Evolutionary conservation across 2,113 vertebrate species (phyloP), one percentile per base, ranked within the genome.

Genomic region (Petaurus breviceps): DNA sequence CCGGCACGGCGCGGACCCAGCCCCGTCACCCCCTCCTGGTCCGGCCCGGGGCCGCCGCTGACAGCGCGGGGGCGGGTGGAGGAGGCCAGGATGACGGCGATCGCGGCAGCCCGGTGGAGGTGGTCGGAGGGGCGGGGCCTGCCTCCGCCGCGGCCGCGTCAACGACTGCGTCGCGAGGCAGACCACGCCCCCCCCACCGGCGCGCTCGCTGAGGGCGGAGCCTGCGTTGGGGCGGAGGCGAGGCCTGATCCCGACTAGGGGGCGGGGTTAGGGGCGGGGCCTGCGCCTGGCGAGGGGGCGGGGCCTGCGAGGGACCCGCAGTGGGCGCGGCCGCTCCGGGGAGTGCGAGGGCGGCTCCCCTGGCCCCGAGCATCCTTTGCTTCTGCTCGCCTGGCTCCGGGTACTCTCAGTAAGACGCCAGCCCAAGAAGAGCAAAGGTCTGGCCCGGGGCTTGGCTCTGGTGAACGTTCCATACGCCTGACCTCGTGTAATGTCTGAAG

Each of bases 61-160:
- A 93, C 51, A 93, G 96, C 94, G 50, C 90, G 52, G 52, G 53
- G 23, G 28, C 68, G 91, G 94, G 96, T 25, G 91, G 96, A n/a
- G 54, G 91, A 84, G 51, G 51, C 68, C 68, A 84, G 68, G 68
- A 84, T 84, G 68, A 84, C 68, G 68, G 68, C 68, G 68, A 84
- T n/a, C 68, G 2, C 68, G 31, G 93, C 11, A 55, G 52, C 55
- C 89, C 28, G 46, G 31, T 46, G 53, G 84, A 7, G 37, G 89
- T 11, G 23, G 68, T 52, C 2, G 7, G 51, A 16, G 6, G 1
- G 16, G 2, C 46, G 4, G 52, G 0, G 14, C 1, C 0, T 61
- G 55, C 77, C 91, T 94, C 46, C 51, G 96, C 95, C 95, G 96
- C 7, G 49, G 10, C 1, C 7, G 46, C 0, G 31, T 14, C 25